Percentiles rank a stretch among this genome's conserved stretches.
Conservation (phyloP, 2,797 vertebrate species). For the Microtus californicus region DNA sequence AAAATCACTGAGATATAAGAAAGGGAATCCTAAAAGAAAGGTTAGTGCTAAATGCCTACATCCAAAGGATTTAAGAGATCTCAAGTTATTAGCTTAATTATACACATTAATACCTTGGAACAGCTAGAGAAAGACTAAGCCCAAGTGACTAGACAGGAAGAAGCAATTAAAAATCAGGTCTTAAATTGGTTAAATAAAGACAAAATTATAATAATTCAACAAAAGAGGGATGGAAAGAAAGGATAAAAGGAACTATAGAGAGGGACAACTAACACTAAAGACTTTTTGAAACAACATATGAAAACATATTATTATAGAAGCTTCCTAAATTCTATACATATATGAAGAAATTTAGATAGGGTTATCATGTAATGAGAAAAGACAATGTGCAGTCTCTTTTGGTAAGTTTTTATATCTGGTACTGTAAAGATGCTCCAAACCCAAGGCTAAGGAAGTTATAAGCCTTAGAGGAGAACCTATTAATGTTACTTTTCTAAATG, state of each 20-base stretch:
- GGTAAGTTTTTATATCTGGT: background rate
- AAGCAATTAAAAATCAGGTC: background rate
- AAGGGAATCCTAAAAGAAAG: too few species aligned
- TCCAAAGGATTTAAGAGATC: background rate
- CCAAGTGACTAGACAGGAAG: background rate
- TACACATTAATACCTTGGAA: too few species aligned
- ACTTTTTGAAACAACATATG: background rate
- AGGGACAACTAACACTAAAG: background rate
- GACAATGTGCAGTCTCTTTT: background rate
- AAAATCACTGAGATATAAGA: background rate
- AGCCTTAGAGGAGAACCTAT: background rate
- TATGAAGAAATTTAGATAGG: background rate
- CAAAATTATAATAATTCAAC: background rate
- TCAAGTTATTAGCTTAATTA: background rate
- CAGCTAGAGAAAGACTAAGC: background rate
- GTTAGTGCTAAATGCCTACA: background rate
- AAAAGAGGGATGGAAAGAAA: background rate
- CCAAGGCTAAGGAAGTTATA: background rate
- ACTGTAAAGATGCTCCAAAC: background rate
- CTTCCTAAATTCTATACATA: background rate
- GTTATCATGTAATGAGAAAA: background rate
- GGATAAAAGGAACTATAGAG: background rate
- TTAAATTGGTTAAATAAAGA: background rate
- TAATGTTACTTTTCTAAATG: background rate
- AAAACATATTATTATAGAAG: background rate